Evolutionary conservation across 2,113 vertebrate genomes (phyloP).

Genomic region (Murina feae): DNA sequence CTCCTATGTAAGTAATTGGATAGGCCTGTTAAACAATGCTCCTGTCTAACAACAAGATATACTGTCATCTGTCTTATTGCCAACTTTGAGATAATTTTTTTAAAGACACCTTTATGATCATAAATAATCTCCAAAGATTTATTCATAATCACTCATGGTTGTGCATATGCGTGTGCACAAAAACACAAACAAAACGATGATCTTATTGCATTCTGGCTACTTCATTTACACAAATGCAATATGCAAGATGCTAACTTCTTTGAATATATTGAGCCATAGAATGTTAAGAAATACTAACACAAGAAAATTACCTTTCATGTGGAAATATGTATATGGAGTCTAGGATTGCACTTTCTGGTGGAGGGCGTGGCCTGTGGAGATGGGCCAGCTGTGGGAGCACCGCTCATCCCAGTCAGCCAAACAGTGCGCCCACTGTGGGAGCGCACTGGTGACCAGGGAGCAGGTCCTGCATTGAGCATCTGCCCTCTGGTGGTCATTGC

Average conservation of each 20-base stretch:
- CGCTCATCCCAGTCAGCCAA: too few species aligned
- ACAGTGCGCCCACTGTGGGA: too few species aligned
- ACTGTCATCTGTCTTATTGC: not conserved
- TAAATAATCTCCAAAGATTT: not conserved
- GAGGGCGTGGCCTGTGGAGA: too few species aligned
- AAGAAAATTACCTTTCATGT: not conserved
- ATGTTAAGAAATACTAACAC: not conserved
- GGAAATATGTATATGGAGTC: not conserved
- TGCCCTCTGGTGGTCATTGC: too few species aligned
- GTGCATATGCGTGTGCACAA: not conserved
- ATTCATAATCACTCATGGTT: not conserved
- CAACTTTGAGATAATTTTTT: not conserved
- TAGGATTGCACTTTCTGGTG: not conserved
- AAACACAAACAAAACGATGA: not conserved
- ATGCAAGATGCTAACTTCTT: not conserved
- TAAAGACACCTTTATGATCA: not conserved
- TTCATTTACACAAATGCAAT: not conserved
- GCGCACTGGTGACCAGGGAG: too few species aligned
- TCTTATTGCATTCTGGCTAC: not conserved
- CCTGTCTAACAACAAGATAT: not conserved
- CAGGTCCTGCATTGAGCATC: too few species aligned
- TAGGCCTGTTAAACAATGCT: not conserved
- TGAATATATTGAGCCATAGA: not conserved
- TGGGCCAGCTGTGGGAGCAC: too few species aligned
- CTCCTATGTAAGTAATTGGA: not conserved